phyloP scores from a whole-genome alignment of 2,888 invertebrate genomes.

The Metacarcinus magister region DNA sequence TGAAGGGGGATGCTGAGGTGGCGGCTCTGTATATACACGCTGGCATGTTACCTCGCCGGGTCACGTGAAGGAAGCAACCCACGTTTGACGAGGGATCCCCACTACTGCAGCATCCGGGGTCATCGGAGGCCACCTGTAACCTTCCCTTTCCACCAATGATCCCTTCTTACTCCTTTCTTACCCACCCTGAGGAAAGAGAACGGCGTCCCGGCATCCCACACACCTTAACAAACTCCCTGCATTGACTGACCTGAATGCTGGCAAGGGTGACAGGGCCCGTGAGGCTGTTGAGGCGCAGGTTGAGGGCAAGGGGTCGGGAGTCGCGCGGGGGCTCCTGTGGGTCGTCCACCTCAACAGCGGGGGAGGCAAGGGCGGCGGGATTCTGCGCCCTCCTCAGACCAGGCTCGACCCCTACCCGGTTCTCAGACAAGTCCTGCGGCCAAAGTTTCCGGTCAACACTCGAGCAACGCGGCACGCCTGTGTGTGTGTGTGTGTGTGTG shows the following conservation, averaged over 20 bases:
- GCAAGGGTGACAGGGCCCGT: slow-evolving; percentile 74
- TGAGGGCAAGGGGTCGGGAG: slow-evolving; percentile 67
- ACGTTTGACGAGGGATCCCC: not conserved
- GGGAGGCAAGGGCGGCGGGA: slow-evolving; percentile 34
- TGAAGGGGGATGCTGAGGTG: not conserved
- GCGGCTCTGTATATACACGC: not conserved
- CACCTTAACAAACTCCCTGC: no score
- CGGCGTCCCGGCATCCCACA: no score
- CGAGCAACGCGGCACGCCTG: not conserved
- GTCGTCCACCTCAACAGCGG: slow-evolving; percentile 28
- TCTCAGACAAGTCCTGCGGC: slow-evolving; percentile 67
- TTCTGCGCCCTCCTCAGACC: slow-evolving; percentile 27
- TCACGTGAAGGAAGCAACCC: slow-evolving; percentile 21
- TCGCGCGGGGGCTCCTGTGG: not conserved
- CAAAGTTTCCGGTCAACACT: slow-evolving; percentile 1
- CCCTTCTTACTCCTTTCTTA: not conserved
- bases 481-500: slow-evolving; percentile 44
- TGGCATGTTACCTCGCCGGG: not conserved
- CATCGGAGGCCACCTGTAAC: not conserved
- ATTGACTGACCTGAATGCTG: slow-evolving; percentile 69
- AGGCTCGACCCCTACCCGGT: slow-evolving; percentile 56
- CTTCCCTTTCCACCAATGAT: not conserved
- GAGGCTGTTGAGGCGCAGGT: slow-evolving; percentile 73
- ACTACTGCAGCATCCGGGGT: slow-evolving; percentile 33
- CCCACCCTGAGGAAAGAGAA: not conserved